phyloP scores from a whole-genome alignment of 2,888 invertebrate genomes.

The Drosophila pseudotalamancana region DNA sequence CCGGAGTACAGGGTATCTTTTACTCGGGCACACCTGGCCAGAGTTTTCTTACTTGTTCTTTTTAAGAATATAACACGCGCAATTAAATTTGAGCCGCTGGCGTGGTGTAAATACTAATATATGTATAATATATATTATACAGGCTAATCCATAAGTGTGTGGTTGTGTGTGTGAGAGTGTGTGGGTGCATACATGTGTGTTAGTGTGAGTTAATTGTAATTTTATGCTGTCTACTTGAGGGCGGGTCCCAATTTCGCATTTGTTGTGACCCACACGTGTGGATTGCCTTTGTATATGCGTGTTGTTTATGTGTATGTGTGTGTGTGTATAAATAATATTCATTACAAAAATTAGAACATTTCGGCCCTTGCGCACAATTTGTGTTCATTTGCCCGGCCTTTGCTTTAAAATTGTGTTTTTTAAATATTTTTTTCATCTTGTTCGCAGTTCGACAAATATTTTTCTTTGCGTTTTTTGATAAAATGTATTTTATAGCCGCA shows the following conservation, averaged over 20 bases:
- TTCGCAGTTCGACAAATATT: slow-evolving; percentile 3
- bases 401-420: slow-evolving; percentile 37
- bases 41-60: too few species aligned
- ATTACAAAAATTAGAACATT: slow-evolving; percentile 62
- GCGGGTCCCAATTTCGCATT: slow-evolving; percentile 25
- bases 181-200: slow-evolving; percentile 11
- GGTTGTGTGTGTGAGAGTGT: slow-evolving; percentile 8
- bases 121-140: slow-evolving; percentile 56
- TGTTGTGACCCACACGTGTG: slow-evolving; percentile 18
- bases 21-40: too few species aligned
- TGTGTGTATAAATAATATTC: slow-evolving; percentile 52
- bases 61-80: slow-evolving; percentile 60
- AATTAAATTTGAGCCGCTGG: slow-evolving; percentile 58
- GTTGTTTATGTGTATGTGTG: neutral
- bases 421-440: slow-evolving; percentile 13
- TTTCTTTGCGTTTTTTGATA: slow-evolving; percentile 4
- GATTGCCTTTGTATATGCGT: neutral
- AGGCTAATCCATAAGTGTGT: slow-evolving; percentile 43
- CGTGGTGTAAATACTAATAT: slow-evolving; percentile 52
- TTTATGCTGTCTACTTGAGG: slow-evolving; percentile 50
- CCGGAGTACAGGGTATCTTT: too few species aligned
- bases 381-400: slow-evolving; percentile 20
- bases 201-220: slow-evolving; percentile 49
- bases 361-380: slow-evolving; percentile 49
- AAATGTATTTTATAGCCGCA: slow-evolving; percentile 12